Evolutionary conservation across 2,888 invertebrate species (phyloP).

Genomic region (Ceramica pisi): DNA sequence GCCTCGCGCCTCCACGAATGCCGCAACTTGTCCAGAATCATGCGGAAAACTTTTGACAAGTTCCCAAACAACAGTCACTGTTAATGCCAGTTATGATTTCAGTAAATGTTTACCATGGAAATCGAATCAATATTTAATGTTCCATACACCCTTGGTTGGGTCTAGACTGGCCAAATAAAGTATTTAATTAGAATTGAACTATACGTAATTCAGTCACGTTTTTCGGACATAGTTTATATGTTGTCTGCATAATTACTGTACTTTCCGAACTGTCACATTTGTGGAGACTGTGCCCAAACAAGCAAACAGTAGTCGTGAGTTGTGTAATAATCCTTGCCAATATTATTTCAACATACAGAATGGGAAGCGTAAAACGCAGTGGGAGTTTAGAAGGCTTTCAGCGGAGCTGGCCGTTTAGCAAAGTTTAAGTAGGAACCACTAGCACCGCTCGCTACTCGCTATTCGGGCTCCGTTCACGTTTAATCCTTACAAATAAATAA

Average conservation of each 20-base stretch:
- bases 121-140: slow-evolving; percentile 32
- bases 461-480: slow-evolving; percentile 76
- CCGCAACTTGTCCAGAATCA: slow-evolving; percentile 72
- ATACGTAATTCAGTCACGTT: slow-evolving; percentile 16
- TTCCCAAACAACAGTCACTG: slow-evolving; percentile 74
- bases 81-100: slow-evolving; percentile 77
- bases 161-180: not conserved
- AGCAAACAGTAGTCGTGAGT: slow-evolving; percentile 59
- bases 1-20: slow-evolving; percentile 36
- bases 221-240: slow-evolving; percentile 25
- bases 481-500: slow-evolving; percentile 87
- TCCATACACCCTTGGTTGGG: not conserved
- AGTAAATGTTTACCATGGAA: slow-evolving; percentile 53
- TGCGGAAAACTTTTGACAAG: slow-evolving; percentile 81
- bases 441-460: slow-evolving; percentile 72
- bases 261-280: slow-evolving; percentile 52
- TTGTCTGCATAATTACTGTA: slow-evolving; percentile 40
- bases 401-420: slow-evolving; percentile 83
- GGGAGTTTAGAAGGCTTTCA: slow-evolving; percentile 84
- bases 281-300: slow-evolving; percentile 34
- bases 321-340: slow-evolving; percentile 71
- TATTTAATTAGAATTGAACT: not conserved
- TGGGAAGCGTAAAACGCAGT: slow-evolving; percentile 76
- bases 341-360: slow-evolving; percentile 80
- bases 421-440: slow-evolving; percentile 85